phyloP scores from a whole-genome alignment of 64 coral and sea anemone genomes.

The Orbicella faveolata region DNA sequence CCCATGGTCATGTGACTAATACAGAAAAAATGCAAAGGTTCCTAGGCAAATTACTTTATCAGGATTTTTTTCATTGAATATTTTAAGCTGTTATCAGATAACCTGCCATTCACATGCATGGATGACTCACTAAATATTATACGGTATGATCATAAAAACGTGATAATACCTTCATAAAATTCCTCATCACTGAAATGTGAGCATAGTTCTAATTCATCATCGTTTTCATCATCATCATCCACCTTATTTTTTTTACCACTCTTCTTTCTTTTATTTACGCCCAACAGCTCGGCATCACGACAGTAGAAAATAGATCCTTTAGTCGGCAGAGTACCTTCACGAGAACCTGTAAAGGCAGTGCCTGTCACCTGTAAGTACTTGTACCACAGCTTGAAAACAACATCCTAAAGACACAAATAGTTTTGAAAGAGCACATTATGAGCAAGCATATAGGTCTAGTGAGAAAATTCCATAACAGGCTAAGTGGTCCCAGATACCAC shows the following conservation, averaged over 20 bases:
- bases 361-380: constrained; percentile 53
- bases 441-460: too few relatives aligned
- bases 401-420: constrained; percentile 31
- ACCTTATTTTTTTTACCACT: background rate
- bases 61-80: too few relatives aligned
- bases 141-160: too few relatives aligned
- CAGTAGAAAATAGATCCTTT: constrained; percentile 8
- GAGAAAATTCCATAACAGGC: too few relatives aligned
- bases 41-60: too few relatives aligned
- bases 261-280: constrained; percentile 18
- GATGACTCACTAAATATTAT: too few relatives aligned
- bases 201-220: constrained; percentile 74
- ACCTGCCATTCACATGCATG: too few relatives aligned
- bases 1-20: too few relatives aligned
- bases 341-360: constrained; percentile 49
- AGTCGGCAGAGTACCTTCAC: background rate
- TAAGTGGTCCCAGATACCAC: too few relatives aligned
- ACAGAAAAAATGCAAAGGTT: too few relatives aligned
- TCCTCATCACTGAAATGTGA: constrained; percentile 76
- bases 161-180: constrained; percentile 64
- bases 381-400: constrained; percentile 78
- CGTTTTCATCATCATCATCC: background rate
- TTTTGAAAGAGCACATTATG: too few relatives aligned
- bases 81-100: too few relatives aligned
- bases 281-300: constrained; percentile 50